Base-by-base conservation (phyloP, 2,888 invertebrate genomes). In the Drosophila setosimentum region DNA sequence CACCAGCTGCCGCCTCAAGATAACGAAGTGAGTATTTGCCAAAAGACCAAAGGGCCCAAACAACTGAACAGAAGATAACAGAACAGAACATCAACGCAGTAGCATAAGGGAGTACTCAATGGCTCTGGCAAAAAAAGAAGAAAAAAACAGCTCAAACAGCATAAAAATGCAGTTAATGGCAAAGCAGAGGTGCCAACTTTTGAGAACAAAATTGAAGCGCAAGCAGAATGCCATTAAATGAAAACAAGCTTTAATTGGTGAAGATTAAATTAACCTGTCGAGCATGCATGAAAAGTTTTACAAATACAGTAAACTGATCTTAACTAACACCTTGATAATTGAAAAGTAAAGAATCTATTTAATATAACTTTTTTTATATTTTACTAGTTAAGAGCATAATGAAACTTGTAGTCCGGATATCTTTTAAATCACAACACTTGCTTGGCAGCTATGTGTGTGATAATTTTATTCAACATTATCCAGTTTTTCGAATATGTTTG, bases 1-100 rank as follows among this genome's bases (percentile, higher is more conserved):
- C 97, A 98, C 91, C 99, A 99, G 94, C 95, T 99, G 83, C 99
- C 99, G 45, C 99, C 99, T 5, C 99, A 99, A 94, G 99, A 99
- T 94, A 99, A 98, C 94, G 97, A 97, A 94, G 95, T 95, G 91
- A 92, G 92, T 91, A 87, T 77, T 78, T 76, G 73, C 76, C 71
- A 70, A 77, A 65, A 55, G 33, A 57, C 59, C 40, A 48, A 45
- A 72, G 45, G 33, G 40, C 18, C 61, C 49, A 51, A 45, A 42
- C 33, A 33, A 57, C 57, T 30, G 16, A 30, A 10, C 27, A 29
- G 32, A n/a, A 61, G 59, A 30, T 40, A 73, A 35, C 18, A 35
- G 49, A 30, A 45, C 45, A 35, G 29, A 50, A 53, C n/a, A 48
- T 68, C 68, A 37, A 35, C 54, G 18, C 7, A 32, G 51, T 27